Evolutionary conservation across 2,797 vertebrate species (phyloP).

Genomic region (Tauraco hartlaubi): DNA sequence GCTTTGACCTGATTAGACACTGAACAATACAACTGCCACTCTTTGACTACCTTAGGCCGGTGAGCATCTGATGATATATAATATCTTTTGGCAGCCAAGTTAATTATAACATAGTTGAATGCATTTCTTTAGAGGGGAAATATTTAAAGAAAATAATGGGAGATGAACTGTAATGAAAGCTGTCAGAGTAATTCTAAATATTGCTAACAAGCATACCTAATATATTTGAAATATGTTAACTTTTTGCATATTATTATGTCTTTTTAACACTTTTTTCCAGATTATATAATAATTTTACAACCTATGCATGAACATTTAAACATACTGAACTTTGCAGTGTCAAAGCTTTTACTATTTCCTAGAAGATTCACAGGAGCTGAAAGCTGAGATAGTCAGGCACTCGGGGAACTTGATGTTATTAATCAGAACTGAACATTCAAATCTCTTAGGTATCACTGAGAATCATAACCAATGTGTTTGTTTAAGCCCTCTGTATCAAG

Average conservation of each 20-base stretch:
- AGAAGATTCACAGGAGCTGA: not conserved
- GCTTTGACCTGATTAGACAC: conserved; percentile 90
- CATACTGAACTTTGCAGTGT: not conserved
- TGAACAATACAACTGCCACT: conserved; percentile 83
- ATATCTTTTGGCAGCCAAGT: conserved; percentile 91
- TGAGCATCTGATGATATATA: conserved; percentile 86
- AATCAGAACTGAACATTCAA: not conserved
- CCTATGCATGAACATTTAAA: not conserved
- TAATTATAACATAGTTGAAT: conserved; percentile 92
- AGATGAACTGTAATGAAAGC: conserved; percentile 84
- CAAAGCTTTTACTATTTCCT: not conserved
- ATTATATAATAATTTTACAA: not conserved
- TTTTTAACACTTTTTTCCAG: not conserved
- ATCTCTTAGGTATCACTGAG: not conserved
- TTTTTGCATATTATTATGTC: not conserved
- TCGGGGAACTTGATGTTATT: not conserved
- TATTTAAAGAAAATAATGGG: conserved; percentile 80
- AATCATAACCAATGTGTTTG: not conserved
- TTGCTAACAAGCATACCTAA: conserved; percentile 72
- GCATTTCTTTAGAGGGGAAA: conserved; percentile 81
- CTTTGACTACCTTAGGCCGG: conserved; percentile 85
- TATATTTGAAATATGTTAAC: conserved; percentile 1
- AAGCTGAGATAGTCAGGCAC: not conserved
- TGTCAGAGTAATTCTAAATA: conserved; percentile 88
- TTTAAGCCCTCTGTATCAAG: not conserved